These are phyloP conservation scores for Phalanger gymnotis DNA, from an alignment of 2,797 vertebrate species.

Conservation along the genomic window DNA sequence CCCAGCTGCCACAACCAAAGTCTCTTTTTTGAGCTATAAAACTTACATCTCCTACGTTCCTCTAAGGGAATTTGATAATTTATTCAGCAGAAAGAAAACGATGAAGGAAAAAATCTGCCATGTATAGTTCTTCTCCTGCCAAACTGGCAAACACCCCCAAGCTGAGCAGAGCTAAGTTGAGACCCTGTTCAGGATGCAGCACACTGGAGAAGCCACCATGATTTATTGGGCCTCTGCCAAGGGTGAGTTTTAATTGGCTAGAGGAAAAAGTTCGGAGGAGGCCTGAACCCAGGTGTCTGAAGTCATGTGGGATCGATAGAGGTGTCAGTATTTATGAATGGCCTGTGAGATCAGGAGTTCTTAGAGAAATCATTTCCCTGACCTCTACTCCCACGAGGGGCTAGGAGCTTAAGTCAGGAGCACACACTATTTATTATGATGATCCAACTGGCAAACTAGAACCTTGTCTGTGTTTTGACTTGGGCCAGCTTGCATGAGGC, in stretches of 20 bases:
- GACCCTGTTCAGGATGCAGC: not conserved
- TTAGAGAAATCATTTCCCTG: not conserved
- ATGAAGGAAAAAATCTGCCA: not conserved
- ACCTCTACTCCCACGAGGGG: not conserved
- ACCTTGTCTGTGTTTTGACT: not conserved
- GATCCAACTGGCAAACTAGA: constrained; percentile 4
- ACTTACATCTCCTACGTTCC: not conserved
- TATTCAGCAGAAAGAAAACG: not conserved
- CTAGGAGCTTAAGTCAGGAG: not conserved
- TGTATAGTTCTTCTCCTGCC: not conserved
- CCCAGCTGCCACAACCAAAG: not conserved
- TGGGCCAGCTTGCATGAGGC: not conserved
- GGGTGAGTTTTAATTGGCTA: not conserved
- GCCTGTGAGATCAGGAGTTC: not conserved
- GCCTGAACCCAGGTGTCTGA: not conserved
- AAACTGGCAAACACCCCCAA: not conserved
- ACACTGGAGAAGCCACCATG: not conserved
- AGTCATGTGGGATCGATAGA: not conserved
- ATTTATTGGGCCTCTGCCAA: not conserved
- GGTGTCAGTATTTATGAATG: not conserved
- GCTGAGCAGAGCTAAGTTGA: not conserved
- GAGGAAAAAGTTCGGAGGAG: not conserved
- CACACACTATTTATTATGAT: constrained; percentile 54
- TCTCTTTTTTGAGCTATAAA: not conserved
- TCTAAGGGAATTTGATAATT: not conserved